These are phyloP conservation scores for Pocillopora verrucosa DNA, from an alignment of 64 coral and sea anemone genomes.

Conservation along the genomic window DNA sequence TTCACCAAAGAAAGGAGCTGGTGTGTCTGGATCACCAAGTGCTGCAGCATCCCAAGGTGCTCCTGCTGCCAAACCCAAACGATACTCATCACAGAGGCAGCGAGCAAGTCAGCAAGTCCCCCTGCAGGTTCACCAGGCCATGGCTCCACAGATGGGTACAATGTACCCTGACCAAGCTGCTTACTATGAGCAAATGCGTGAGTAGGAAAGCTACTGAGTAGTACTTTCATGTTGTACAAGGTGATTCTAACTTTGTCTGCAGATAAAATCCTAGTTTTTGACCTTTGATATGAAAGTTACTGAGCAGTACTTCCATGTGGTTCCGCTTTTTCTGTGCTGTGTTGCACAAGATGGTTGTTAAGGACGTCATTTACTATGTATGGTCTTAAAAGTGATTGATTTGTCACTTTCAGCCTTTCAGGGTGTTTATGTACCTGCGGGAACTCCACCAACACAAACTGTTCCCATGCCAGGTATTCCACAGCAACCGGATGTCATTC, in stretches of 20 bases:
- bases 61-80: conserved; percentile 52
- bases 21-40: not conserved
- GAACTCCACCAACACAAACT: conserved; percentile 29
- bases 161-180: conserved; percentile 30
- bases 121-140: conserved; percentile 17
- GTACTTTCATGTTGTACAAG: not conserved
- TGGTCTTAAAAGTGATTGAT: not conserved
- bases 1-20: conserved; percentile 15
- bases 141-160: conserved; percentile 39
- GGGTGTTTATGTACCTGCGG: conserved; percentile 37
- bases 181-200: conserved; percentile 66
- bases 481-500: conserved; percentile 22
- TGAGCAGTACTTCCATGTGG: not conserved
- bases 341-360: no score
- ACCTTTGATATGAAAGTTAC: not conserved
- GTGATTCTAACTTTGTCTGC: not conserved
- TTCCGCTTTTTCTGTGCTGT: not conserved
- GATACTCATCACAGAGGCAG: conserved; percentile 67
- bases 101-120: conserved; percentile 33
- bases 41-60: not conserved
- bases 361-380: no score
- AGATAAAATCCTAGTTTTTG: not conserved
- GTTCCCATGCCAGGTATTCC: conserved; percentile 6
- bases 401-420: conserved; percentile 10
- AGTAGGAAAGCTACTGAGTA: not conserved